Conservation (phyloP, 2,797 vertebrate genomes). For the Chrosomus eos region DNA sequence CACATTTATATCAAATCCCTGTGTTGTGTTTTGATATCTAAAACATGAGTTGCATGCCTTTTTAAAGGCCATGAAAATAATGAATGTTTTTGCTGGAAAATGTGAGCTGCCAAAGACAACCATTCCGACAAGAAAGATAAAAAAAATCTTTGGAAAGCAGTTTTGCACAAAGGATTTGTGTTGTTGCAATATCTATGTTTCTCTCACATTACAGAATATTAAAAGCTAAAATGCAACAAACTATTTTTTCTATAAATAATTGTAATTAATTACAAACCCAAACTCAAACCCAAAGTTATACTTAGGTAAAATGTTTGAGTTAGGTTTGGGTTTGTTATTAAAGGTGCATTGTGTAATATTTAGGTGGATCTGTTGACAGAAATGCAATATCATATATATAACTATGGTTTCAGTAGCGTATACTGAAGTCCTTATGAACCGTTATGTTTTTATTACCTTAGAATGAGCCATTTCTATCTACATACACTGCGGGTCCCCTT, state of each 20-base stretch:
- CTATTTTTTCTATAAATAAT: neutral
- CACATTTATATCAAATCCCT: neutral
- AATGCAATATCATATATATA: too few relatives aligned
- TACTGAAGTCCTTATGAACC: too few relatives aligned
- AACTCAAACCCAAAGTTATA: neutral
- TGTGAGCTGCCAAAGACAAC: neutral
- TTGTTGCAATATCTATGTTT: neutral
- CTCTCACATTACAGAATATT: neutral
- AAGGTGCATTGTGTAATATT: too few relatives aligned
- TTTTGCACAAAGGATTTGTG: neutral
- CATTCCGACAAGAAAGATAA: neutral
- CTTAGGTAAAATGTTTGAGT: neutral
- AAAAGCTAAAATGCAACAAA: neutral
- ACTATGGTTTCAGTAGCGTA: too few relatives aligned
- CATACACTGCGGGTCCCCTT: too few relatives aligned
- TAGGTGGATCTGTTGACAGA: too few relatives aligned
- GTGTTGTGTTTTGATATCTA: conserved; percentile 8
- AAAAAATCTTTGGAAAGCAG: neutral
- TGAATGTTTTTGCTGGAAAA: neutral
- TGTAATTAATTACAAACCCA: neutral
- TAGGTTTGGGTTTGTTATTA: too few relatives aligned
- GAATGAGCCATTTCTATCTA: too few relatives aligned
- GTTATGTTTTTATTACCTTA: too few relatives aligned
- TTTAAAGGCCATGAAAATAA: neutral
- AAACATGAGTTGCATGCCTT: neutral